These are phyloP conservation scores for Acropora yongei DNA, from an alignment of 64 coral and sea anemone genomes.

Conservation along the genomic window DNA sequence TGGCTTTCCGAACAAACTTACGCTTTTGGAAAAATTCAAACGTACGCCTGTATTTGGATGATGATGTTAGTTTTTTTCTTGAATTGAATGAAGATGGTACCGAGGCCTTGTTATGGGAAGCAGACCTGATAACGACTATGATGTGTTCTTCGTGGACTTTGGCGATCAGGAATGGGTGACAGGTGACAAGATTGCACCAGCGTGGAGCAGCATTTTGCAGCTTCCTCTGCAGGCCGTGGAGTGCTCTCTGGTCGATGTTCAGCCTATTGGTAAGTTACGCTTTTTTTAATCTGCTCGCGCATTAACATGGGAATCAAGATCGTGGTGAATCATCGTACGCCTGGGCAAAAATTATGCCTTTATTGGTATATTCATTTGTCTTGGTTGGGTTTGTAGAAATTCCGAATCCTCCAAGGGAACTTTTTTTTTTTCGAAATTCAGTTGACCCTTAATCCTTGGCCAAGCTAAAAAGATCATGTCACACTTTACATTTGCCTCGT, in stretches of 20 bases:
- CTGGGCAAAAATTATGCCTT: too few species aligned
- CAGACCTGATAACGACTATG: conserved; percentile 87
- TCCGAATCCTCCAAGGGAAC: neutral
- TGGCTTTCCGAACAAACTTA: too few species aligned
- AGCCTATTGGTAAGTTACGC: conserved; percentile 62
- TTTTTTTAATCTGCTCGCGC: neutral
- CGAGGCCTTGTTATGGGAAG: conserved; percentile 88
- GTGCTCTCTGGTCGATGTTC: conserved; percentile 84
- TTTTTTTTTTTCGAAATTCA: too few species aligned
- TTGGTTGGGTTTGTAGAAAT: neutral
- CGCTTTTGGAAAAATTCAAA: too few species aligned
- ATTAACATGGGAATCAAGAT: neutral
- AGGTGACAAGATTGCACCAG: conserved; percentile 65
- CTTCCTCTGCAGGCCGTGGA: conserved; percentile 93
- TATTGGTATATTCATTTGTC: neutral
- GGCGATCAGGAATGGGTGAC: conserved; percentile 95
- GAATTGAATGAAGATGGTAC: conserved; percentile 74
- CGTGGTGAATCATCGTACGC: too few species aligned
- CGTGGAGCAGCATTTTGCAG: conserved; percentile 77
- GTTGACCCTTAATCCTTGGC: too few species aligned
- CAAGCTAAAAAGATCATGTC: too few species aligned
- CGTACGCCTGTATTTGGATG: too few species aligned
- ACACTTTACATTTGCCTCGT: too few species aligned
- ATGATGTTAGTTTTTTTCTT: neutral
- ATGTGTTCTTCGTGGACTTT: conserved; percentile 95